Evolutionary conservation across 2,888 invertebrate genomes (phyloP).

Genomic region (Aphodius sticticus): DNA sequence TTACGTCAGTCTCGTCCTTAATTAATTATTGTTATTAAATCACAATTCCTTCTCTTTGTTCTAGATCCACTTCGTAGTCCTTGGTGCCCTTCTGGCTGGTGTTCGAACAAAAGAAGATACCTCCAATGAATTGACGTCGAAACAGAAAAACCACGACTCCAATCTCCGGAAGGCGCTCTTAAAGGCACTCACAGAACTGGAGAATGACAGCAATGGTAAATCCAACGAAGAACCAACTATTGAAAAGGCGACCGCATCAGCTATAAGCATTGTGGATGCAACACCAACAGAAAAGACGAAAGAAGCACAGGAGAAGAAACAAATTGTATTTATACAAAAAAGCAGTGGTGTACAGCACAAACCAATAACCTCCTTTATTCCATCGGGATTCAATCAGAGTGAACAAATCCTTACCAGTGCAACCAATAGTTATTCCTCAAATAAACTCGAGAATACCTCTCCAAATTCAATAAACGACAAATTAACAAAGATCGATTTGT

Average conservation of each 20-base stretch:
- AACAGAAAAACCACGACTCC: constrained; percentile 73
- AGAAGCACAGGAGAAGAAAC: constrained; percentile 37
- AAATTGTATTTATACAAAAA: constrained; percentile 52
- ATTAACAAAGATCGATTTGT: constrained; percentile 59
- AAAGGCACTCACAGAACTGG: constrained; percentile 78
- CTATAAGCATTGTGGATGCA: constrained; percentile 61
- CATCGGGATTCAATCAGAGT: constrained; percentile 27
- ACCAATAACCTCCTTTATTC: constrained; percentile 45
- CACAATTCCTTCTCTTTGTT: constrained; percentile 15
- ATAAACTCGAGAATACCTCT: constrained; percentile 19
- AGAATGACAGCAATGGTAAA: constrained; percentile 64
- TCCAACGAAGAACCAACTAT: constrained; percentile 49
- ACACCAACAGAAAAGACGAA: constrained; percentile 23
- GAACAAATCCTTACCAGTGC: constrained; percentile 55
- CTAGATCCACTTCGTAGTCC: constrained; percentile 30
- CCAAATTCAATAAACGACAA: constrained; percentile 38
- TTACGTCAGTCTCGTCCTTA: neutral
- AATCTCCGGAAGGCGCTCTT: constrained; percentile 78
- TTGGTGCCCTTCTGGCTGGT: constrained; percentile 4
- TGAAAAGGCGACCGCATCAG: constrained; percentile 63
- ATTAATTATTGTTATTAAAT: neutral
- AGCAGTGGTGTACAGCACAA: constrained; percentile 51
- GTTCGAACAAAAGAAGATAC: constrained; percentile 52
- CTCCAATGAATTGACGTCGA: constrained; percentile 57
- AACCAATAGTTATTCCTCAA: constrained; percentile 15